phyloP scores from a whole-genome alignment of 2,888 invertebrate species.

The Macaria liturata region DNA sequence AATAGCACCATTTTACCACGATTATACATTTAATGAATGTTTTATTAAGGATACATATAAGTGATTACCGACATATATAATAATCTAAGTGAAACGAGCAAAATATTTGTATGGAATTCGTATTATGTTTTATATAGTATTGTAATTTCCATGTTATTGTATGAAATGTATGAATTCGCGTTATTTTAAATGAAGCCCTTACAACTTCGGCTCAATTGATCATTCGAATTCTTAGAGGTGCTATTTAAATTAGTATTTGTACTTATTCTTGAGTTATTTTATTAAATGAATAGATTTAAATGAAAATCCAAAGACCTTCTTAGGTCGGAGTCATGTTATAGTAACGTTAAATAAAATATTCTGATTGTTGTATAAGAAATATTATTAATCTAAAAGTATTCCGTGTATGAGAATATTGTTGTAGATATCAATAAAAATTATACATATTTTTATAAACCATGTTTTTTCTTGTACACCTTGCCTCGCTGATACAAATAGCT shows the following conservation, averaged over 20 bases:
- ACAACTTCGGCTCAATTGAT: slow-evolving; percentile 39
- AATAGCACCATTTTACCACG: slow-evolving; percentile 22
- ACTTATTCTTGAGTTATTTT: slow-evolving; percentile 33
- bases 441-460: slow-evolving; percentile 52
- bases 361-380: slow-evolving; percentile 72
- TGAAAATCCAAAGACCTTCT: slow-evolving; percentile 66
- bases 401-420: slow-evolving; percentile 68
- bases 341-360: slow-evolving; percentile 61
- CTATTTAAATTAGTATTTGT: slow-evolving; percentile 43
- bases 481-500: background rate
- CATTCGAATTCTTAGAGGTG: slow-evolving; percentile 49
- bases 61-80: slow-evolving; percentile 21
- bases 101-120: slow-evolving; percentile 58
- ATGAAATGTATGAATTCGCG: slow-evolving; percentile 26
- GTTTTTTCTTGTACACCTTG: background rate
- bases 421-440: slow-evolving; percentile 78
- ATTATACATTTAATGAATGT: slow-evolving; percentile 1
- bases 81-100: slow-evolving; percentile 9
- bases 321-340: slow-evolving; percentile 77
- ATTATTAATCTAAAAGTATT: slow-evolving; percentile 56
- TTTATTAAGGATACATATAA: slow-evolving; percentile 34
- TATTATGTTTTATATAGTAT: slow-evolving; percentile 75
- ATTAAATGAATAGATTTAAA: slow-evolving; percentile 45
- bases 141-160: slow-evolving; percentile 58
- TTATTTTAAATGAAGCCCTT: slow-evolving; percentile 43